phyloP scores from a whole-genome alignment of 2,797 vertebrate species.

The Sebastolobus alascanus region DNA sequence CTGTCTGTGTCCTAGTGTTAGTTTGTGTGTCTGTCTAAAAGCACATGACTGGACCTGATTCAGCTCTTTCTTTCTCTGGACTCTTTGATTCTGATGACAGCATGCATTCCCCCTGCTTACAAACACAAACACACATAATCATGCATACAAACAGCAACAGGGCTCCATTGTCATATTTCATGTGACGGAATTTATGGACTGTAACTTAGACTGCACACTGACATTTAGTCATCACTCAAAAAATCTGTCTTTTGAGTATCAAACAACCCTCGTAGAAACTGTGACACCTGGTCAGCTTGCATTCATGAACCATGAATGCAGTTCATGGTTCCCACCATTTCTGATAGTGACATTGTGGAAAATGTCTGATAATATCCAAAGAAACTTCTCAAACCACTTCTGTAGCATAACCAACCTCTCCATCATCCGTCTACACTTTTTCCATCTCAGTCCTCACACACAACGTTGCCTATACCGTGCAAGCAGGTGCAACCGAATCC shows the following conservation, averaged over 20 bases:
- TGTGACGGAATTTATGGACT: background rate
- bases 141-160: slow-evolving; percentile 27
- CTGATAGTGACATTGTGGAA: background rate
- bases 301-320: background rate
- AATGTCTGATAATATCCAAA: background rate
- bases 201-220: background rate
- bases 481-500: background rate
- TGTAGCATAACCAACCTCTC: background rate
- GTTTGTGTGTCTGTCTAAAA: slow-evolving; percentile 66
- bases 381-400: background rate
- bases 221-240: slow-evolving; percentile 3
- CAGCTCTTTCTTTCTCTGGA: slow-evolving; percentile 83
- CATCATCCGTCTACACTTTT: background rate
- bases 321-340: background rate
- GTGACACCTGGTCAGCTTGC: background rate
- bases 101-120: slow-evolving; percentile 80
- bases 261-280: background rate
- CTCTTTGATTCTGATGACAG: slow-evolving; percentile 85
- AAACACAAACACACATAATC: slow-evolving; percentile 63
- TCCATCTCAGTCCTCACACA: background rate
- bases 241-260: background rate
- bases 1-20: slow-evolving; percentile 50
- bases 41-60: slow-evolving; percentile 83
- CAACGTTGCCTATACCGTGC: background rate
- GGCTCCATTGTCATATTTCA: slow-evolving; percentile 39